Conservation (phyloP, 2,797 vertebrate species). For the Denticeps clupeoides region DNA sequence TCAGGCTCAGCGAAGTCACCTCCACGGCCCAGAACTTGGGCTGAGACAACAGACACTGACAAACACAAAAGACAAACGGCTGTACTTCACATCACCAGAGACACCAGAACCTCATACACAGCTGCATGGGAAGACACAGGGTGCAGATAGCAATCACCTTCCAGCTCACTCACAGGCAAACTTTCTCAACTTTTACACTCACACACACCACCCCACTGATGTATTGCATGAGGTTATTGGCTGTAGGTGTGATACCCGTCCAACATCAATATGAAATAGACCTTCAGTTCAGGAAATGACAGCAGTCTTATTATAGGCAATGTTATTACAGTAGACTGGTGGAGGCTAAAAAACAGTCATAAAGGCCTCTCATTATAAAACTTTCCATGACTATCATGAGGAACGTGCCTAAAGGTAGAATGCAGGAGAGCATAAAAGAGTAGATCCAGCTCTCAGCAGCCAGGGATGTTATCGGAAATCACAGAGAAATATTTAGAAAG, state of each 20-base stretch:
- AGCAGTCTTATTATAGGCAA: neutral
- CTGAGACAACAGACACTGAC: slow-evolving; percentile 81
- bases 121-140: neutral
- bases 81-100: neutral
- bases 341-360: neutral
- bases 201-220: neutral
- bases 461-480: slow-evolving; percentile 3
- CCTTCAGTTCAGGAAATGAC: neutral
- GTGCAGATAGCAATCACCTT: too few species aligned
- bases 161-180: neutral
- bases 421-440: slow-evolving; percentile 1
- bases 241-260: neutral
- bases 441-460: neutral
- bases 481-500: slow-evolving; percentile 2
- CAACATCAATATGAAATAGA: neutral
- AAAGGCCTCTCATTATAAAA: neutral
- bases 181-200: neutral
- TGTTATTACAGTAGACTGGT: slow-evolving; percentile 4
- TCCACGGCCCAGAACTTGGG: slow-evolving; percentile 90
- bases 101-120: too few species aligned
- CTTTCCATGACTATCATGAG: slow-evolving; percentile 1
- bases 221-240: neutral
- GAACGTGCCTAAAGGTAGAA: slow-evolving; percentile 2
- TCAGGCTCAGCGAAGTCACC: slow-evolving; percentile 73
- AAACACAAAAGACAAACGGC: neutral